A percentile compares a stretch with the other conserved stretches of the same genome.
Evolutionary conservation across 2,797 vertebrate genomes (phyloP).

Genomic region (Alectoris magna): DNA sequence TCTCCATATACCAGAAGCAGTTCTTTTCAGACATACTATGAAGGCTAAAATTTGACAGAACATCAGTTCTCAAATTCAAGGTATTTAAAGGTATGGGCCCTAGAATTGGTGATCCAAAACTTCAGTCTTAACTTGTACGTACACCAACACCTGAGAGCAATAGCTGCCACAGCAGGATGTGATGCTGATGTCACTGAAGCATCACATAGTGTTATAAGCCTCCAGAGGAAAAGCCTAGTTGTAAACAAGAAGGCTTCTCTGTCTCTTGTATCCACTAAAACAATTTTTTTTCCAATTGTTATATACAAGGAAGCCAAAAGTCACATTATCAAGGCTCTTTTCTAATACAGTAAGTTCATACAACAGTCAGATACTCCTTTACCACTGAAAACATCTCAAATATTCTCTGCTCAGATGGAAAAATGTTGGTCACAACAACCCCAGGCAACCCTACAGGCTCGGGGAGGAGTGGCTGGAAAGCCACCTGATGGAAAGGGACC

Average conservation of each 20-base stretch:
- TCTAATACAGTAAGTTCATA: not conserved
- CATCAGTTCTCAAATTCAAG: not conserved
- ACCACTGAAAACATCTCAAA: not conserved
- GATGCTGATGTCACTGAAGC: not conserved
- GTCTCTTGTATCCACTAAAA: not conserved
- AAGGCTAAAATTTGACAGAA: not conserved
- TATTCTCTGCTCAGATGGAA: not conserved
- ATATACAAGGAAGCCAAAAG: not conserved
- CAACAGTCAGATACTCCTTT: not conserved
- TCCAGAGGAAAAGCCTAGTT: not conserved
- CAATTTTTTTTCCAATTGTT: not conserved
- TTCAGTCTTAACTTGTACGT: not conserved
- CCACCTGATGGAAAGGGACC: too few species aligned
- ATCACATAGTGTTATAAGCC: not conserved
- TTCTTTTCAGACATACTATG: not conserved
- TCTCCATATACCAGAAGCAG: not conserved
- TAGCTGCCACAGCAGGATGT: not conserved
- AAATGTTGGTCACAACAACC: too few species aligned
- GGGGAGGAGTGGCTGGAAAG: too few species aligned
- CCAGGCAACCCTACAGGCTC: too few species aligned
- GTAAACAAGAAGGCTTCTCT: not conserved
- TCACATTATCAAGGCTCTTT: not conserved
- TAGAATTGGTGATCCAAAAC: not conserved
- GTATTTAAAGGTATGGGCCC: not conserved
- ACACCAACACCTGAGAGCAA: not conserved